A percentile compares a stretch with the other conserved stretches of the same genome.
Evolutionary conservation across 2,113 vertebrate genomes (phyloP).

Genomic region (Stercorarius parasiticus): DNA sequence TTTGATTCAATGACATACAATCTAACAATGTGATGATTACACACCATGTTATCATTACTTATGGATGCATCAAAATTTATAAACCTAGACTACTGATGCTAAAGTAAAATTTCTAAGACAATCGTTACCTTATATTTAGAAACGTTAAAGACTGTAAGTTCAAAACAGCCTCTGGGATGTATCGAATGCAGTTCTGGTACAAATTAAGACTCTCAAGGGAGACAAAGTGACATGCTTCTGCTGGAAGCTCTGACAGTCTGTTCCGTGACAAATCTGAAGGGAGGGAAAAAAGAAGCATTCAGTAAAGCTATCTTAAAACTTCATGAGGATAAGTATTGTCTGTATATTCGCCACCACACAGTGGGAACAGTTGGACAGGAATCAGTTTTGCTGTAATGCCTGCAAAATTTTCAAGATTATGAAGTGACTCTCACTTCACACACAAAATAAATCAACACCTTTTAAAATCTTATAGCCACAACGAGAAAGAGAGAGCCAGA

Average conservation of each 20-base stretch:
- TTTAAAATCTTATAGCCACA: neutral
- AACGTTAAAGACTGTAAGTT: constrained; percentile 93
- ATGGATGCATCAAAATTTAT: neutral
- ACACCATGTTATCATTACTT: neutral
- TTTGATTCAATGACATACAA: neutral
- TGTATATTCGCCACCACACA: neutral
- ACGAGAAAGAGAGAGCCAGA: neutral
- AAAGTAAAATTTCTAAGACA: neutral
- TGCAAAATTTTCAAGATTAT: neutral
- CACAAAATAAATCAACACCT: neutral
- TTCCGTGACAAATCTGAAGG: constrained; percentile 90
- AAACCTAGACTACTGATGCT: neutral
- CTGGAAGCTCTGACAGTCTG: constrained; percentile 89
- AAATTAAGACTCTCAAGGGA: constrained; percentile 95
- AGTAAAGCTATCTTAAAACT: neutral
- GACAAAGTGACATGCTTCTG: constrained; percentile 91
- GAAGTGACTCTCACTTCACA: neutral
- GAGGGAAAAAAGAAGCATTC: neutral
- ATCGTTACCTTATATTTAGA: constrained; percentile 93
- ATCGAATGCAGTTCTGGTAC: constrained; percentile 96
- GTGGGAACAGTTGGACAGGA: neutral
- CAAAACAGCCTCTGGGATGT: constrained; percentile 89
- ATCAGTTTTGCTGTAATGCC: neutral
- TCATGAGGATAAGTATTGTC: neutral
- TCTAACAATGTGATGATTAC: neutral